These are phyloP conservation scores for Sapajus apella DNA, from an alignment of 2,113 vertebrate species.

Conservation along the genomic window DNA sequence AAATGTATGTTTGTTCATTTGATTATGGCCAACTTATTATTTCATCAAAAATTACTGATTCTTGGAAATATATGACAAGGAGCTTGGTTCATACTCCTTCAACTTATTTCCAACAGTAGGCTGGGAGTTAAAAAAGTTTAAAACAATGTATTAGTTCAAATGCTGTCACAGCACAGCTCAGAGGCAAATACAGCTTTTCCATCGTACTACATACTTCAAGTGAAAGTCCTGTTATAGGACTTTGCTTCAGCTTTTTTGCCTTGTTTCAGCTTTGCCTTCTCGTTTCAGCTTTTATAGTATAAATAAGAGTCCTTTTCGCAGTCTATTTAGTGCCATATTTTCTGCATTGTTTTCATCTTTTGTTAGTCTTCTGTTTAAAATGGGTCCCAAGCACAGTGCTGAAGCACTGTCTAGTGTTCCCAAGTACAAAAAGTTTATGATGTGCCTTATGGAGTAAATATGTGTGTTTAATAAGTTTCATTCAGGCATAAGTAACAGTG, in stretches of 20 bases:
- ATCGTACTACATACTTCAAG: no score
- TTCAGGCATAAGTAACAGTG: not conserved
- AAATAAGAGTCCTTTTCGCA: not conserved
- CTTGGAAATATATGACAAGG: not conserved
- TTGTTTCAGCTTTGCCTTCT: not conserved
- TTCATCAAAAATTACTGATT: constrained; percentile 8
- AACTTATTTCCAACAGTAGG: not conserved
- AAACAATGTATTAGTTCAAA: not conserved
- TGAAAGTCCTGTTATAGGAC: no score
- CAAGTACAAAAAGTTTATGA: not conserved
- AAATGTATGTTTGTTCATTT: not conserved
- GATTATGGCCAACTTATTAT: not conserved
- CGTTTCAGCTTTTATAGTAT: not conserved
- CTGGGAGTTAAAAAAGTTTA: not conserved
- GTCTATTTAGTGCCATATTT: not conserved
- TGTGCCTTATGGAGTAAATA: not conserved
- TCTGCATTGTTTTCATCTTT: not conserved
- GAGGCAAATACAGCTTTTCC: no score
- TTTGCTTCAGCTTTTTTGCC: not conserved
- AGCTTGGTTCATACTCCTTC: not conserved
- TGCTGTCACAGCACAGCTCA: no score
- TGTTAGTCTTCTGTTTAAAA: constrained; percentile 11
- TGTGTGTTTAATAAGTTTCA: not conserved
- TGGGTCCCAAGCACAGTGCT: not conserved
- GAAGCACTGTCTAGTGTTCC: not conserved